Base-by-base conservation (phyloP, 2,113 vertebrate genomes). In the Lagenorhynchus albirostris region DNA sequence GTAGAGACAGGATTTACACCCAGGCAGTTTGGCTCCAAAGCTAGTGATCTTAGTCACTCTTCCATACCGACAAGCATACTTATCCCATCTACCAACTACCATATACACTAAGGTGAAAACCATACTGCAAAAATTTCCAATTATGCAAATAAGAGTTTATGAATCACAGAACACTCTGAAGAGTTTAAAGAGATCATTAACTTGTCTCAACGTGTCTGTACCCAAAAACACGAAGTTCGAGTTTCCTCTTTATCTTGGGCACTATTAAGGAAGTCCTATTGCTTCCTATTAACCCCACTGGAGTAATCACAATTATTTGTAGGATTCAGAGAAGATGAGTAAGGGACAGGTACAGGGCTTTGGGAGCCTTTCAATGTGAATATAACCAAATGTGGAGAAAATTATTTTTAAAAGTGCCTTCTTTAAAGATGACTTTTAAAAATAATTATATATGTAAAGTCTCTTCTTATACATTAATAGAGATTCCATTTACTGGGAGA, bases 131-230 rank as follows among this genome's bases (percentile, higher is more conserved):
- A 89, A 13, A 50, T 53, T 68, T 73, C 47, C 33, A 20, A 33
- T 90, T 80, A 68, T 5, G 77, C 70, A 95, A 93, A 93, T 47
- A 36, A 95, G 26, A 93, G 21, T 14, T 79, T 92, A 83, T 60
- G 53, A 89, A 86, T 67, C 41, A 76, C 13, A 95, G 65, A 89
- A 83, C 2, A 84, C 6, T 79, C 81, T 70, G 38, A 81, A 81
- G 60, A 93, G 41, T 62, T 87, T 91, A 71, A 74, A 89, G 58
- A 96, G 77, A 90, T 77, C 44, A 88, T 87, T 85, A 86, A 60
- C 73, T 12, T 92, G 65, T 93, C 68, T 87, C n/a, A 25, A 65
- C 62, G 38, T 55, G 60, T 38, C 91, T 89, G 20, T 62, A 0
- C 13, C 11, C 31, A n/a, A 94, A 95, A 70, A 31, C 6, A 71